A percentile compares a stretch with the other conserved stretches of the same genome.
Conservation (phyloP, 2,888 invertebrate species). For the Mesoligia furuncula region DNA sequence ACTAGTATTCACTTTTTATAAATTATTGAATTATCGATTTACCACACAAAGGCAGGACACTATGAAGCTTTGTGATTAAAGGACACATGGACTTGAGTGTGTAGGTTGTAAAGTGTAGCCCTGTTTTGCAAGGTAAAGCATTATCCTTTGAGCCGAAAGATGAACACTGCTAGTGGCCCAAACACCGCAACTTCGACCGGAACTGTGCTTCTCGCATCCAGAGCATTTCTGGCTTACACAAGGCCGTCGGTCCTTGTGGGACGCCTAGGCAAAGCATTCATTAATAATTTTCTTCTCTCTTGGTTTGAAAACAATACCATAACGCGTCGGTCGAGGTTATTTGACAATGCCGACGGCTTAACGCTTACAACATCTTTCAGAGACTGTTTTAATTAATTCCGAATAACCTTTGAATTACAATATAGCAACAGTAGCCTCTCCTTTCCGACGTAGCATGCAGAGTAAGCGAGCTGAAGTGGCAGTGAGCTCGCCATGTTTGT, state of each 20-base stretch:
- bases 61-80: not conserved
- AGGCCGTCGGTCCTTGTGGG: no score
- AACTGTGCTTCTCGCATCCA: no score
- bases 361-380: no score
- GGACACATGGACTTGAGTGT: not conserved
- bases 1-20: not conserved
- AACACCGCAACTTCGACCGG: no score
- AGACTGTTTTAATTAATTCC: not conserved
- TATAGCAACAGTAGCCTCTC: no score
- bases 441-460: no score
- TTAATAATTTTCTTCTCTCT: not conserved
- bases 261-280: no score
- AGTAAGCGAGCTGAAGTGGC: no score
- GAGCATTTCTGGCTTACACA: no score
- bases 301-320: not conserved
- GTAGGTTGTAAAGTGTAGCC: not conserved
- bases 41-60: no score
- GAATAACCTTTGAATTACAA: not conserved
- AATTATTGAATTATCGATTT: not conserved
- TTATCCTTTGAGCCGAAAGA: not conserved
- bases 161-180: no score
- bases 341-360: not conserved
- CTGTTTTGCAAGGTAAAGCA: not conserved
- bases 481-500: no score
- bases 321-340: not conserved